A percentile compares a stretch with the other conserved stretches of the same genome.
phyloP scores from a whole-genome alignment of 2,113 vertebrate genomes.

The Hypomesus transpacificus region DNA sequence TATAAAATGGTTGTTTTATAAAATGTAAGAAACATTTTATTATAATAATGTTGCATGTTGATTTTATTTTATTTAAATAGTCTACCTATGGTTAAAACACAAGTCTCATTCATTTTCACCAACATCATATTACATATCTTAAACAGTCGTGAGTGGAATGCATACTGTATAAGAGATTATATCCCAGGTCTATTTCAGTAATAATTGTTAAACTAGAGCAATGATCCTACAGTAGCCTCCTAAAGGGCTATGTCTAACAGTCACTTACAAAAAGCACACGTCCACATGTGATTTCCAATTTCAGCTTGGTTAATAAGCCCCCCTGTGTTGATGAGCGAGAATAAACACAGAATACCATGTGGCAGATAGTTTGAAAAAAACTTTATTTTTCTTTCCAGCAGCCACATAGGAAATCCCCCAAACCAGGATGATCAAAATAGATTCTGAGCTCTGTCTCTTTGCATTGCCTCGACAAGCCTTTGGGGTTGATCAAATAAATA shows the following conservation, averaged over 20 bases:
- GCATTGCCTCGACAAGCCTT: slow-evolving; percentile 17
- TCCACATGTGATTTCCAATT: background rate
- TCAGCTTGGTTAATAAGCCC: background rate
- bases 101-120: too few species aligned
- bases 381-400: slow-evolving; percentile 3
- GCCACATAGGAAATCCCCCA: slow-evolving; percentile 3
- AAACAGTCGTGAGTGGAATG: too few species aligned
- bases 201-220: background rate
- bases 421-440: slow-evolving; percentile 41
- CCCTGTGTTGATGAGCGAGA: background rate
- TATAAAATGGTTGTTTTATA: too few species aligned
- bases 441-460: slow-evolving; percentile 51
- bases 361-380: background rate
- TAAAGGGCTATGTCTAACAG: background rate
- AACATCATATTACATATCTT: too few species aligned
- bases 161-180: too few species aligned
- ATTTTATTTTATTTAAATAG: too few species aligned
- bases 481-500: slow-evolving; percentile 40
- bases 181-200: too few species aligned
- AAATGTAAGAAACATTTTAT: too few species aligned
- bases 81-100: too few species aligned
- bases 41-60: too few species aligned
- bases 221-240: background rate
- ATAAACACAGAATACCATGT: background rate
- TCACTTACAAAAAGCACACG: background rate